Evolutionary conservation across 2,797 vertebrate genomes (phyloP).

Genomic region (Micromesistius poutassou): DNA sequence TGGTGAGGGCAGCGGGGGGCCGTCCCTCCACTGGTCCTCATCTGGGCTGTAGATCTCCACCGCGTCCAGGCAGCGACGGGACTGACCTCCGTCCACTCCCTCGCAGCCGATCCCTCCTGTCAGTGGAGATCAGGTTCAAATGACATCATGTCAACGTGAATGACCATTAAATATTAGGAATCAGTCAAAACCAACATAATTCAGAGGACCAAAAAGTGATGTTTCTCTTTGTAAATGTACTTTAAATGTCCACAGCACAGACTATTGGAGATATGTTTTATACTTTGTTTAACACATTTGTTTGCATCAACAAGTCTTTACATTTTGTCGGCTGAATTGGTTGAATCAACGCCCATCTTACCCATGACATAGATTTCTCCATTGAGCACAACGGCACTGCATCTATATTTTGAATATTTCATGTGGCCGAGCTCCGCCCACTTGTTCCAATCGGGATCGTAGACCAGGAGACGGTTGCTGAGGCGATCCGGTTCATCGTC

Average conservation of each 20-base stretch:
- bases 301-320: no score
- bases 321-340: background rate
- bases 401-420: conserved; percentile 94
- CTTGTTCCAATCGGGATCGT: conserved; percentile 85
- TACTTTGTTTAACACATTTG: no score
- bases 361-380: conserved; percentile 92
- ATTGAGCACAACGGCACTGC: conserved; percentile 83
- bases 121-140: conserved; percentile 28
- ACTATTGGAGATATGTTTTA: no score
- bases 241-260: background rate
- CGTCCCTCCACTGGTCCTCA: conserved; percentile 89
- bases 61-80: conserved; percentile 86
- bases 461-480: conserved; percentile 87
- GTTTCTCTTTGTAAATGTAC: background rate
- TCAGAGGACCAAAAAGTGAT: background rate
- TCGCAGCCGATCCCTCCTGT: conserved; percentile 94
- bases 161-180: background rate
- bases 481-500: conserved; percentile 96
- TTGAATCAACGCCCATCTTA: conserved; percentile 64
- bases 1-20: conserved; percentile 83
- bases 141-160: background rate
- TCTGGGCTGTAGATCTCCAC: conserved; percentile 96
- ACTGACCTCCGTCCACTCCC: conserved; percentile 86
- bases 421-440: conserved; percentile 87
- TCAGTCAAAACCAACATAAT: background rate